Evolutionary conservation across 2,888 invertebrate species (phyloP).

Genomic region (Nebria brevicollis): DNA sequence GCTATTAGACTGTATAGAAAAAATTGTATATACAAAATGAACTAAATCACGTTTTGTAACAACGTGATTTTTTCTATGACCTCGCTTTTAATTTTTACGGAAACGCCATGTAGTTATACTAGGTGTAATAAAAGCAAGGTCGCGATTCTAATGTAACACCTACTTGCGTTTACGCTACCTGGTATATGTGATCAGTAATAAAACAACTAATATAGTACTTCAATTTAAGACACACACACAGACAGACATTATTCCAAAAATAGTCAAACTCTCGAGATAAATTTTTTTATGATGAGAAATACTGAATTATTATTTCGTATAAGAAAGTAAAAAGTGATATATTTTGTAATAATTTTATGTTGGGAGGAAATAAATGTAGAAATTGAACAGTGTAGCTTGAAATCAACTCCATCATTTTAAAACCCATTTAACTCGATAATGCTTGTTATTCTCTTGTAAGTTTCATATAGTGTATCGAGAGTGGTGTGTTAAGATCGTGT

Average conservation of each 20-base stretch:
- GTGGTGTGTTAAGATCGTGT: slow-evolving; percentile 1
- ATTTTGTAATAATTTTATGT: no score
- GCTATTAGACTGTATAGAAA: not conserved
- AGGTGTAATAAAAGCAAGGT: slow-evolving; percentile 1
- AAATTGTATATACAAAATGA: not conserved
- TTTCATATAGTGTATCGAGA: not conserved
- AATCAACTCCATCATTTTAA: no score
- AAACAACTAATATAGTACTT: no score
- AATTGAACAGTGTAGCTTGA: no score
- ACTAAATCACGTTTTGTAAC: not conserved
- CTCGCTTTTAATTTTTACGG: not conserved
- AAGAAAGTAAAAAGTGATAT: no score
- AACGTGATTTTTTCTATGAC: not conserved
- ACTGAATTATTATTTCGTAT: no score
- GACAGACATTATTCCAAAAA: no score
- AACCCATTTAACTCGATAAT: not conserved
- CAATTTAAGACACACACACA: no score
- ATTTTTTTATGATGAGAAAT: no score
- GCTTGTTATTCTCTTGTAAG: not conserved
- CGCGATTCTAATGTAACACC: not conserved
- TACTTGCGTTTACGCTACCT: not conserved
- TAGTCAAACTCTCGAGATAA: no score
- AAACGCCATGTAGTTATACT: not conserved
- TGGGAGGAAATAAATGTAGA: no score
- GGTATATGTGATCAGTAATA: not conserved